Evolutionary conservation across 2,113 vertebrate genomes (phyloP).

Genomic region (Saguinus imperator): DNA sequence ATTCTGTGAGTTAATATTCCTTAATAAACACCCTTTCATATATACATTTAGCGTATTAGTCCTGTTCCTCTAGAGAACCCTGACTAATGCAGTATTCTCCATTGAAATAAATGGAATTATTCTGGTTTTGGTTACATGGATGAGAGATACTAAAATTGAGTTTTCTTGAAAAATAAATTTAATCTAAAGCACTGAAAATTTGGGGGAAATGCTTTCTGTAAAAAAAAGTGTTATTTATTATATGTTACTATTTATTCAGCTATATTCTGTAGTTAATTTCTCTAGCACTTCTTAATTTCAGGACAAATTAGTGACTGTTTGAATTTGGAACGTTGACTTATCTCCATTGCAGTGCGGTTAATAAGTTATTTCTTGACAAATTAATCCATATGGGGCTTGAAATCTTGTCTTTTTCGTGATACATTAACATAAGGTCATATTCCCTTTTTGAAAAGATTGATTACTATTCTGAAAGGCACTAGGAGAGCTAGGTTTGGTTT

Average conservation of each 20-base stretch:
- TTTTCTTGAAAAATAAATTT: background rate
- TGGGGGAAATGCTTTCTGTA: background rate
- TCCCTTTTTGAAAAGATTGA: slow-evolving; percentile 66
- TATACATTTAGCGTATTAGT: no score
- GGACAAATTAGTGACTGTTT: background rate
- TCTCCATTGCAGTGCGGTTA: slow-evolving; percentile 31
- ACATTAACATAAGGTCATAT: slow-evolving; percentile 55
- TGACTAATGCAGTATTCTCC: background rate
- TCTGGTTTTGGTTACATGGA: background rate
- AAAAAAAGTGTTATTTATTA: background rate
- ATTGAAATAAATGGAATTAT: background rate
- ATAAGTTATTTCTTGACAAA: slow-evolving; percentile 36
- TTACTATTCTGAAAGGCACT: slow-evolving; percentile 29
- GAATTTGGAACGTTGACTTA: background rate
- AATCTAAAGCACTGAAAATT: background rate
- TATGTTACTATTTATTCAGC: background rate
- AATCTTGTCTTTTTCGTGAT: background rate
- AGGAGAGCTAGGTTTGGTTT: slow-evolving; percentile 26
- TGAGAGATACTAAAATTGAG: background rate
- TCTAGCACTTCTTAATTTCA: background rate
- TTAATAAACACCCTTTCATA: no score
- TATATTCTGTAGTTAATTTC: background rate
- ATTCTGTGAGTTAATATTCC: no score
- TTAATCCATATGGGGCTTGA: slow-evolving; percentile 32
- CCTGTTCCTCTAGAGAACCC: no score